Evolutionary conservation across 2,888 invertebrate species (phyloP).

Genomic region (Deilephila elpenor): DNA sequence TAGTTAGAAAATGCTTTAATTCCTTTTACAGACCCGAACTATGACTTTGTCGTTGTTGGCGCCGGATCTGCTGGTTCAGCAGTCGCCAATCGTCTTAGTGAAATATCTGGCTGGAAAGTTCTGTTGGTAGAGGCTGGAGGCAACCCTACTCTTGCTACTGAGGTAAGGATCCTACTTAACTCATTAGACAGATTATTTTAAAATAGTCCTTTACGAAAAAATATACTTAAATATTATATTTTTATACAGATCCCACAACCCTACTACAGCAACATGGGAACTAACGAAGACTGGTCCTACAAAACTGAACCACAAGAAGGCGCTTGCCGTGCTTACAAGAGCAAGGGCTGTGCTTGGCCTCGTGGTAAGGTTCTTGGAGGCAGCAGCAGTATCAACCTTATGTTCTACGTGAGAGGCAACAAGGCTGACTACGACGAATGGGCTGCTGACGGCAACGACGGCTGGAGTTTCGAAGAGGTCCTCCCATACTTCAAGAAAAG

Average conservation of each 20-base stretch:
- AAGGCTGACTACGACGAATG: slow-evolving; percentile 86
- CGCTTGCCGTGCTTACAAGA: slow-evolving; percentile 69
- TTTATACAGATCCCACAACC: slow-evolving; percentile 59
- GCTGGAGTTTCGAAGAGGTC: slow-evolving; percentile 61
- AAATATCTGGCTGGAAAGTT: slow-evolving; percentile 84
- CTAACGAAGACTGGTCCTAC: slow-evolving; percentile 83
- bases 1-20: not conserved
- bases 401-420: slow-evolving; percentile 87
- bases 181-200: not conserved
- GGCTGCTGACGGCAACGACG: slow-evolving; percentile 86
- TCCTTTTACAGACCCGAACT: slow-evolving; percentile 70
- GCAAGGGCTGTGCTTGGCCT: slow-evolving; percentile 78
- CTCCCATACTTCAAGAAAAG: slow-evolving; percentile 61
- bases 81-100: slow-evolving; percentile 85
- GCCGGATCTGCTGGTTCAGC: slow-evolving; percentile 87
- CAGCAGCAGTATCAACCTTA: slow-evolving; percentile 86
- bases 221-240: not conserved
- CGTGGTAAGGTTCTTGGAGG: slow-evolving; percentile 88
- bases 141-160: slow-evolving; percentile 84
- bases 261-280: slow-evolving; percentile 58
- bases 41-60: slow-evolving; percentile 87
- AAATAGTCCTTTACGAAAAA: not conserved
- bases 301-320: slow-evolving; percentile 75
- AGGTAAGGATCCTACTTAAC: slow-evolving; percentile 49
- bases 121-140: slow-evolving; percentile 86